phyloP scores from a whole-genome alignment of 2,113 vertebrate species.

The Platysteira castanea region DNA sequence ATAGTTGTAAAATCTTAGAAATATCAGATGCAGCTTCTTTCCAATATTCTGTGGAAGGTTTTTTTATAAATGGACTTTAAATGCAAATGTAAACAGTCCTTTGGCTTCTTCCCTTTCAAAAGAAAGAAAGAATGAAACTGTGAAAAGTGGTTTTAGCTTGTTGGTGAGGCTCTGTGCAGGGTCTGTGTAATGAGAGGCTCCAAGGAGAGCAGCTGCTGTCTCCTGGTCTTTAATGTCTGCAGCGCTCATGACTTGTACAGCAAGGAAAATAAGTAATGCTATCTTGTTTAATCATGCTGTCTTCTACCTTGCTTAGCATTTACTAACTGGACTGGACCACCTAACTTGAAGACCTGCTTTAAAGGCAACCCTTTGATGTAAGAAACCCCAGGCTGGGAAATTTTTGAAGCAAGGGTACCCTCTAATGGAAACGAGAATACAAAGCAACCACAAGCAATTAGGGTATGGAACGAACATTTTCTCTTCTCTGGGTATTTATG shows the following conservation, averaged over 20 bases:
- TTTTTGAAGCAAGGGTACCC: slow-evolving; percentile 68
- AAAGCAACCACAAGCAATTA: not conserved
- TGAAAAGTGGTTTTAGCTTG: not conserved
- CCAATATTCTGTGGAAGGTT: not conserved
- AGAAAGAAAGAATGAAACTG: not conserved
- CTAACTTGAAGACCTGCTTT: slow-evolving; percentile 62
- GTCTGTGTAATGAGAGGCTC: slow-evolving; percentile 47
- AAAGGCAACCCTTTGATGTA: slow-evolving; percentile 44
- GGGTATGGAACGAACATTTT: not conserved
- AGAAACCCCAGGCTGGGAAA: not conserved
- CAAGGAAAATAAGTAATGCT: slow-evolving; percentile 68
- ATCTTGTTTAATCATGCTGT: slow-evolving; percentile 64
- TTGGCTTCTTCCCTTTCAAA: not conserved
- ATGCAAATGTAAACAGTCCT: not conserved
- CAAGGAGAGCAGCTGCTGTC: slow-evolving; percentile 39
- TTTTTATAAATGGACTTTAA: not conserved
- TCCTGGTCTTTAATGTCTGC: slow-evolving; percentile 59
- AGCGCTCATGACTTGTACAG: slow-evolving; percentile 41
- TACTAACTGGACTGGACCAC: slow-evolving; percentile 65
- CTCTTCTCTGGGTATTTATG: not conserved
- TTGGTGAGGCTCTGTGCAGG: slow-evolving; percentile 10
- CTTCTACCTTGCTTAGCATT: slow-evolving; percentile 64
- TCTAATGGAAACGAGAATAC: slow-evolving; percentile 44
- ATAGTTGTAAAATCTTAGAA: not conserved
- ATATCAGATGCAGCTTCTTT: not conserved